phyloP scores from a whole-genome alignment of 2,113 vertebrate genomes.

The Anolis sagrei region DNA sequence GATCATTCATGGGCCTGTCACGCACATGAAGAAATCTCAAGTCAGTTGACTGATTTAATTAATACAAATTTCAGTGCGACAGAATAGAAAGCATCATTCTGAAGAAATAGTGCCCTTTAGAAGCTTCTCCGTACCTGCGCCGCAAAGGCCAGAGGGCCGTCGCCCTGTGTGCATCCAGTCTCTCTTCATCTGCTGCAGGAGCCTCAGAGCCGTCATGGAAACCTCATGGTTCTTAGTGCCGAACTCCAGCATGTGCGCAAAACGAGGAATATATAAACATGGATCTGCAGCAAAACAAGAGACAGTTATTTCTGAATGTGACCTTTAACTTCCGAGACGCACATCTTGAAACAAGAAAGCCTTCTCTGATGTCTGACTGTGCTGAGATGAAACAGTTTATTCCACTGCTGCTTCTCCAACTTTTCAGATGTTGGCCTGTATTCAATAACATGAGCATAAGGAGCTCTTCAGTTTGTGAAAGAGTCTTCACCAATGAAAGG shows the following conservation, averaged over 20 bases:
- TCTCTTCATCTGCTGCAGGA: constrained; percentile 97
- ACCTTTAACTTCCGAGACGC: background rate
- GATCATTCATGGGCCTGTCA: background rate
- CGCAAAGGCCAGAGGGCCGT: constrained; percentile 93
- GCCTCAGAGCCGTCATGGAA: constrained; percentile 93
- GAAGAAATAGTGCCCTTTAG: background rate
- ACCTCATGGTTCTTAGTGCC: constrained; percentile 98
- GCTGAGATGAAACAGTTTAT: background rate
- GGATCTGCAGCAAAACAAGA: constrained; percentile 81
- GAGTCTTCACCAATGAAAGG: background rate
- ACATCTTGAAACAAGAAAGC: background rate
- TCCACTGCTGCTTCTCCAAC: background rate
- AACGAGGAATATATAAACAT: constrained; percentile 95
- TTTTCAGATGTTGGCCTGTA: background rate
- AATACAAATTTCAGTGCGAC: background rate
- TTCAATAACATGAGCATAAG: background rate
- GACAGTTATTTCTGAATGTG: background rate
- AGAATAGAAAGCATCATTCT: background rate
- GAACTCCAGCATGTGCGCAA: constrained; percentile 96
- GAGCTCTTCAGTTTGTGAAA: background rate
- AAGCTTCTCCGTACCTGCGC: constrained; percentile 81
- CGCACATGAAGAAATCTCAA: background rate
- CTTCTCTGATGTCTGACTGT: background rate
- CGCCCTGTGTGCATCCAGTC: constrained; percentile 99
- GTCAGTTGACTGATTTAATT: background rate